These are phyloP conservation scores for Drosophila albomicans DNA, from an alignment of 1,140 invertebrate species.

Conservation along the genomic window DNA sequence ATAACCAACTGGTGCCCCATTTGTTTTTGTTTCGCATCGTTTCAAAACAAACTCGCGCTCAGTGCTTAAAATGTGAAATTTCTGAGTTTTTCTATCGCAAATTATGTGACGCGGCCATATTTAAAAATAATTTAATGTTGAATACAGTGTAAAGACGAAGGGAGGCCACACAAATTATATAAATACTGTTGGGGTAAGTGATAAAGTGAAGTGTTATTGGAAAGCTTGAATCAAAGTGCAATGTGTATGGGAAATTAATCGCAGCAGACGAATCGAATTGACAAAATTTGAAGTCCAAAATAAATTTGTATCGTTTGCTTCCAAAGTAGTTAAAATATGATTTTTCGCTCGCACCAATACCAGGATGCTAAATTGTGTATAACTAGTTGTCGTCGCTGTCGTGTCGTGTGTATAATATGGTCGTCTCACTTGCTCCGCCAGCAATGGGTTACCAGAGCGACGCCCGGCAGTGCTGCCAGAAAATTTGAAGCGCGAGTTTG, in stretches of 20 bases:
- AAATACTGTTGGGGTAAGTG: constrained; percentile 63
- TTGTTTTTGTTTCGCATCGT: constrained; percentile 65
- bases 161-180: constrained; percentile 65
- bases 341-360: constrained; percentile 78
- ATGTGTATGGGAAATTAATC: constrained; percentile 43
- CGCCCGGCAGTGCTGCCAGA: constrained; percentile 29
- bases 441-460: constrained; percentile 30
- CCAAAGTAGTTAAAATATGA: constrained; percentile 65
- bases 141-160: constrained; percentile 47
- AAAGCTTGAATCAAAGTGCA: constrained; percentile 36
- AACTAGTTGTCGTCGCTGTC: constrained; percentile 60
- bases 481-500: constrained; percentile 15
- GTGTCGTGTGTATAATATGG: constrained; percentile 40
- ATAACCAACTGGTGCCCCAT: constrained; percentile 71
- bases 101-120: constrained; percentile 80
- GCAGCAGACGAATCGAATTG: not conserved
- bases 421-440: constrained; percentile 54
- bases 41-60: constrained; percentile 54
- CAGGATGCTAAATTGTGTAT: constrained; percentile 71
- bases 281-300: constrained; percentile 35
- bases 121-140: constrained; percentile 66
- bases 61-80: constrained; percentile 67
- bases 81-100: constrained; percentile 38
- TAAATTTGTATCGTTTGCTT: constrained; percentile 64
- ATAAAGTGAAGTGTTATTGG: not conserved